phyloP scores from a whole-genome alignment of 2,797 vertebrate species.

The Gymnodraco acuticeps region DNA sequence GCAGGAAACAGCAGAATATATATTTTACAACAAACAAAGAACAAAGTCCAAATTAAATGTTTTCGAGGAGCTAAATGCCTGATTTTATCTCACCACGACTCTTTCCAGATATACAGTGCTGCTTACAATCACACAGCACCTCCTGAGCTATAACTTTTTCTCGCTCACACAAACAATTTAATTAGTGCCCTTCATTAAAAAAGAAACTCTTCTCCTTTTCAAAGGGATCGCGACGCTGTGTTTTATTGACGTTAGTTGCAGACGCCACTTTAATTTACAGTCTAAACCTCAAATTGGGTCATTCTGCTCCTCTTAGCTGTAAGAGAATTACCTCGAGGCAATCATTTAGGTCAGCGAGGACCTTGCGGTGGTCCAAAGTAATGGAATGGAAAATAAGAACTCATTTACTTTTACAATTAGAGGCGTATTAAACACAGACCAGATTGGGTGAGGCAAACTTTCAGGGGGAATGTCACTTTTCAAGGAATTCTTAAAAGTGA shows the following conservation, averaged over 20 bases:
- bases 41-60: neutral
- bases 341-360: slow-evolving; percentile 72
- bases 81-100: slow-evolving; percentile 30
- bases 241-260: slow-evolving; percentile 83
- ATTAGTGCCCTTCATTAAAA: slow-evolving; percentile 80
- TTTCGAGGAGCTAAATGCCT: slow-evolving; percentile 22
- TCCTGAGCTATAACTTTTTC: slow-evolving; percentile 31
- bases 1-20: slow-evolving; percentile 11
- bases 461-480: slow-evolving; percentile 64
- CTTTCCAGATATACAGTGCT: slow-evolving; percentile 47
- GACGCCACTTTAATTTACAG: slow-evolving; percentile 87
- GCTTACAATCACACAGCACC: slow-evolving; percentile 49
- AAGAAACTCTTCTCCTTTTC: slow-evolving; percentile 74
- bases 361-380: slow-evolving; percentile 83
- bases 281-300: slow-evolving; percentile 86
- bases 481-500: slow-evolving; percentile 69
- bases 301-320: slow-evolving; percentile 78
- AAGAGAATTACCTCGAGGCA: slow-evolving; percentile 73
- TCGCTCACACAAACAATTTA: slow-evolving; percentile 68
- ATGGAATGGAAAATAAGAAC: slow-evolving; percentile 88
- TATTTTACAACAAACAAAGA: slow-evolving; percentile 11
- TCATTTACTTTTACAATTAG: slow-evolving; percentile 85
- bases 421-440: slow-evolving; percentile 80
- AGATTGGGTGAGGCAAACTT: slow-evolving; percentile 73
- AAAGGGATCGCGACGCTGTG: slow-evolving; percentile 72